Percentiles rank a stretch among this genome's conserved stretches.
These are phyloP conservation scores for Apodemia duryi DNA, from an alignment of 2,888 invertebrate species.

Conservation along the genomic window DNA sequence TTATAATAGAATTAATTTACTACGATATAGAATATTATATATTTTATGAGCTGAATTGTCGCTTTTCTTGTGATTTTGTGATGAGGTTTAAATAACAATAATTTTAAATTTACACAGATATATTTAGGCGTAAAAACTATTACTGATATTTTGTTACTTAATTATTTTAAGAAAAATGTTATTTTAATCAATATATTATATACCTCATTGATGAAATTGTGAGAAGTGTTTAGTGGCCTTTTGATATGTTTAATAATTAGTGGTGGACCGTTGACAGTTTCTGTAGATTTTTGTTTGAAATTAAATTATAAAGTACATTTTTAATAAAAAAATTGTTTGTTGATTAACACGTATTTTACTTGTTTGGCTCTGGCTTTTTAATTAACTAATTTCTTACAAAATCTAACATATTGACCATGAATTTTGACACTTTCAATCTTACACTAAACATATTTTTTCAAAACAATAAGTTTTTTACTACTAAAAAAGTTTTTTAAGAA, in stretches of 20 bases:
- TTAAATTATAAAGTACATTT: background rate
- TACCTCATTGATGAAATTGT: background rate
- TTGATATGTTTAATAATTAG: background rate
- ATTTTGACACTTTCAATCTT: background rate
- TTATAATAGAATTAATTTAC: slow-evolving; percentile 15
- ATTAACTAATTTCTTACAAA: background rate
- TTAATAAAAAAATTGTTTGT: background rate
- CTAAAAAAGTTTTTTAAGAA: too few relatives aligned
- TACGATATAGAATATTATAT: slow-evolving; percentile 1
- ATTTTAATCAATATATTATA: background rate
- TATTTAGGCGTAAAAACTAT: background rate
- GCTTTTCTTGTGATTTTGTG: slow-evolving; percentile 21
- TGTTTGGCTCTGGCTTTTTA: background rate
- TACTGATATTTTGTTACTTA: background rate
- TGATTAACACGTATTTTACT: background rate
- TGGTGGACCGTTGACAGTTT: slow-evolving; percentile 6
- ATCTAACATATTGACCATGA: background rate
- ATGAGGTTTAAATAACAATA: background rate
- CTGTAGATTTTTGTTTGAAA: background rate
- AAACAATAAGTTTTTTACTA: background rate
- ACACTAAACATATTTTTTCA: background rate
- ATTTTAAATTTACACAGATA: background rate
- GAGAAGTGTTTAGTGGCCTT: slow-evolving; percentile 6
- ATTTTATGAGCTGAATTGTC: slow-evolving; percentile 18
- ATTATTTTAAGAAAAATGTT: background rate